Evolutionary conservation across 2,888 invertebrate species (phyloP).

Genomic region (Harmothoe impar): DNA sequence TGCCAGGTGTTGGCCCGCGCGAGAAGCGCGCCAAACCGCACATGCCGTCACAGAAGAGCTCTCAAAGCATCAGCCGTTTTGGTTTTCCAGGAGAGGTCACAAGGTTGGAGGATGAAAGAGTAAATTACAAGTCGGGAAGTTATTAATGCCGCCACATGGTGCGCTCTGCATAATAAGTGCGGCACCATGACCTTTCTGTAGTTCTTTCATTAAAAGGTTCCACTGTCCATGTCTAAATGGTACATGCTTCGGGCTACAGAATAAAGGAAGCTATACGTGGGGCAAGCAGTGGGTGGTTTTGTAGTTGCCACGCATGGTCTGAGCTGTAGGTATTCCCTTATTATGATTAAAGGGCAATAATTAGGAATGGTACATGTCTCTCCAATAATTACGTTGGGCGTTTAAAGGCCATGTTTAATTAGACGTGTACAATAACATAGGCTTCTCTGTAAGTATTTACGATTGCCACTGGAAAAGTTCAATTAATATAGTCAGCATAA

Average conservation of each 20-base stretch:
- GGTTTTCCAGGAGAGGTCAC: slow-evolving; percentile 17
- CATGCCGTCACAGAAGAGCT: neutral
- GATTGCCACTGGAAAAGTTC: too few relatives aligned
- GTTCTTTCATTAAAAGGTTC: neutral
- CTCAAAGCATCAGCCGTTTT: neutral
- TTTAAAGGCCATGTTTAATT: too few relatives aligned
- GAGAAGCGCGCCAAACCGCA: slow-evolving; percentile 8
- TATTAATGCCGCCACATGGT: slow-evolving; percentile 42
- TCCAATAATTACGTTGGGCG: too few relatives aligned
- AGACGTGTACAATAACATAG: too few relatives aligned
- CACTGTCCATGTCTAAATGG: slow-evolving; percentile 11
- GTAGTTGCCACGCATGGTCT: too few relatives aligned
- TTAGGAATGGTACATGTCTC: too few relatives aligned
- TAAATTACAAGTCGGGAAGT: neutral
- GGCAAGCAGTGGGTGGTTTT: too few relatives aligned
- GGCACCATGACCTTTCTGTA: slow-evolving; percentile 8
- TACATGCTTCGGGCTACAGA: neutral
- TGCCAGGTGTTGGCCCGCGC: slow-evolving; percentile 27
- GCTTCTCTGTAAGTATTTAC: too few relatives aligned
- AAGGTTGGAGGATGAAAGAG: slow-evolving; percentile 26
- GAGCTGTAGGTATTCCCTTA: too few relatives aligned
- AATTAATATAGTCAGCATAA: too few relatives aligned
- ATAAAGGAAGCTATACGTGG: neutral
- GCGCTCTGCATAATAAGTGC: slow-evolving; percentile 15
- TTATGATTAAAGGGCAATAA: too few relatives aligned